phyloP scores from a whole-genome alignment of 2,888 invertebrate genomes.

The Pyrrhosoma nymphula region DNA sequence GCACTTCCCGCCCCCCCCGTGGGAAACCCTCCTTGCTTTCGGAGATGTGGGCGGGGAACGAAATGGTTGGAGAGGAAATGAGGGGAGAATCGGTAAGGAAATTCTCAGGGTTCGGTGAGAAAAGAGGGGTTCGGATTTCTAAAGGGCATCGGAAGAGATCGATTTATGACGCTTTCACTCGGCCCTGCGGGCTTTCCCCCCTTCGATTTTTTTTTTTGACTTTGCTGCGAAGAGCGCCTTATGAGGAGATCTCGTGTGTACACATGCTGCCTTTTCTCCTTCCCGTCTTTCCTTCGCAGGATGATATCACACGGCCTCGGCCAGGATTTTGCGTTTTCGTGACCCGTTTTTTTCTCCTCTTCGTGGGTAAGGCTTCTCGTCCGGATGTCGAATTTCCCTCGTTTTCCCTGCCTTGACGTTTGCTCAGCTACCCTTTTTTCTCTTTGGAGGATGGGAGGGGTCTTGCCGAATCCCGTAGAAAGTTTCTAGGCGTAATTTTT shows the following conservation, averaged over 20 bases:
- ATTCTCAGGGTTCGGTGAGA: not conserved
- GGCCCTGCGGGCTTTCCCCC: not conserved
- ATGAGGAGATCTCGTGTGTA: not conserved
- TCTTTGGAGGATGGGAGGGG: not conserved
- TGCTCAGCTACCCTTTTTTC: not conserved
- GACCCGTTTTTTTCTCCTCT: not conserved
- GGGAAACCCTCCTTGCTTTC: not conserved
- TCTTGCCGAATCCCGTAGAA: too few species aligned
- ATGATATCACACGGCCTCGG: not conserved
- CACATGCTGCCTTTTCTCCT: not conserved
- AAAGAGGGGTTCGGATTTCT: not conserved
- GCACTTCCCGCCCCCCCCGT: not conserved
- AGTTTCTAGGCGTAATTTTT: too few species aligned
- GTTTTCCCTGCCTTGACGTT: not conserved
- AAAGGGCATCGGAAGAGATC: not conserved
- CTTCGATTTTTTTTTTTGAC: not conserved
- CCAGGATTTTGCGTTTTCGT: not conserved
- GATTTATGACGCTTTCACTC: not conserved
- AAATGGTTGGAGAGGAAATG: not conserved
- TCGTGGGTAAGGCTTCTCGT: not conserved
- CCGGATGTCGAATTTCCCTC: not conserved
- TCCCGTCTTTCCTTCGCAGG: not conserved
- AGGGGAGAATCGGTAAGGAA: not conserved
- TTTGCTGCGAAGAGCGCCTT: not conserved
- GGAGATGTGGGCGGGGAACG: not conserved